Evolutionary conservation across 2,888 invertebrate species (phyloP).

Genomic region (Amiota mariae): DNA sequence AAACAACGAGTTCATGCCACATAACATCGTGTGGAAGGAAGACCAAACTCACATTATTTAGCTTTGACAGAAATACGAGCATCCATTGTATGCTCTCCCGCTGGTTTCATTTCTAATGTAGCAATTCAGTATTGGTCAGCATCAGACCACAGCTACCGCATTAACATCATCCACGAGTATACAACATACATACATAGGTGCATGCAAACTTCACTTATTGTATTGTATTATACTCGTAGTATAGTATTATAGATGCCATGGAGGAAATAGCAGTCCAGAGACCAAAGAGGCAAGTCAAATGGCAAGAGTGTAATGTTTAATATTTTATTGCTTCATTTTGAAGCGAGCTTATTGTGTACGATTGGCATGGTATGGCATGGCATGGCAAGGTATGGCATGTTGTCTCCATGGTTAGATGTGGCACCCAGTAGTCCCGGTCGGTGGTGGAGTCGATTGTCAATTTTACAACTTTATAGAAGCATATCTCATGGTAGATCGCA

Average conservation of each 20-base stretch:
- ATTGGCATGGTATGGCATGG: not conserved
- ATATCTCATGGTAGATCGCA: slow-evolving; percentile 42
- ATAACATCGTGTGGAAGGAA: too few species aligned
- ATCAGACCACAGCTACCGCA: not conserved
- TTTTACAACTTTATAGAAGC: slow-evolving; percentile 68
- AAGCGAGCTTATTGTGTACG: slow-evolving; percentile 25
- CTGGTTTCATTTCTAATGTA: slow-evolving; percentile 65
- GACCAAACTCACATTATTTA: not conserved
- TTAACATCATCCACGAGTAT: not conserved
- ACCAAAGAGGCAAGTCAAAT: not conserved
- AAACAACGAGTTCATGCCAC: too few species aligned
- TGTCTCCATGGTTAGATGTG: not conserved
- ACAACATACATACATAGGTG: not conserved
- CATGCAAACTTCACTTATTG: not conserved
- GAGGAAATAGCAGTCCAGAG: not conserved
- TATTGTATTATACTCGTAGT: too few species aligned
- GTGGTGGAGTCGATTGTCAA: slow-evolving; percentile 52
- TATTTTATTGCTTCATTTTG: slow-evolving; percentile 66
- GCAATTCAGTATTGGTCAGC: not conserved
- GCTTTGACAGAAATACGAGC: slow-evolving; percentile 57
- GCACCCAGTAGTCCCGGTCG: not conserved
- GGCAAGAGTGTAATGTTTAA: slow-evolving; percentile 15
- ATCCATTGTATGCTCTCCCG: slow-evolving; percentile 46
- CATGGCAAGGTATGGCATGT: not conserved
- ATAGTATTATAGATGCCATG: too few species aligned